phyloP scores from a whole-genome alignment of 2,113 vertebrate genomes.

The Eubucco bourcierii region DNA sequence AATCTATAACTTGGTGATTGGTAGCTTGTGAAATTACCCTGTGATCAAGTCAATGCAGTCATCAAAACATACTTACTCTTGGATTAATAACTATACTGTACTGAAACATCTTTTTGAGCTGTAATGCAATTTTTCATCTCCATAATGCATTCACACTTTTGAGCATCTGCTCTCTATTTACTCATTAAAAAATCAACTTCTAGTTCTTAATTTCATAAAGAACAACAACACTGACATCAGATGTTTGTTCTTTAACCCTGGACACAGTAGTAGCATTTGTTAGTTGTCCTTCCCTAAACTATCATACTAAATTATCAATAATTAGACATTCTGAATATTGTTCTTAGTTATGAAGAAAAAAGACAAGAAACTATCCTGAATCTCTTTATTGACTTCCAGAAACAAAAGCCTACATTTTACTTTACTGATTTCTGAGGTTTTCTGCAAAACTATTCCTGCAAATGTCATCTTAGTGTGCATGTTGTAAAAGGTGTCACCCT shows the following conservation, averaged over 20 bases:
- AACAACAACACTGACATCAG: not conserved
- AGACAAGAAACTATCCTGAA: not conserved
- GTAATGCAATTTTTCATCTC: not conserved
- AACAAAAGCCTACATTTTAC: not conserved
- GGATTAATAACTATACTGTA: not conserved
- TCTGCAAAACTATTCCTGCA: not conserved
- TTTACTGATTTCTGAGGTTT: not conserved
- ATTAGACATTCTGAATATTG: not conserved
- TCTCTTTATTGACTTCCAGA: not conserved
- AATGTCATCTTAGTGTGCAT: not conserved
- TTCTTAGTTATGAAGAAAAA: not conserved
- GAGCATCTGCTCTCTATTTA: not conserved
- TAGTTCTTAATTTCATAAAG: not conserved
- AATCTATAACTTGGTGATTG: not conserved
- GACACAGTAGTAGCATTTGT: not conserved
- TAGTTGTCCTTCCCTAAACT: not conserved
- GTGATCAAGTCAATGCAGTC: not conserved
- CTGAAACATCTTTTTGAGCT: not conserved
- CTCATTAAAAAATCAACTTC: not conserved
- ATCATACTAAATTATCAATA: not conserved
- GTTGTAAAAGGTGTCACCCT: not conserved
- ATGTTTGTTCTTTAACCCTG: not conserved
- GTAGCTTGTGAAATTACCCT: not conserved
- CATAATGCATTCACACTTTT: not conserved
- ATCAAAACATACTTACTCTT: not conserved